Base-by-base conservation (phyloP, 2,888 invertebrate species). In the Ypsolopha scabrella region DNA sequence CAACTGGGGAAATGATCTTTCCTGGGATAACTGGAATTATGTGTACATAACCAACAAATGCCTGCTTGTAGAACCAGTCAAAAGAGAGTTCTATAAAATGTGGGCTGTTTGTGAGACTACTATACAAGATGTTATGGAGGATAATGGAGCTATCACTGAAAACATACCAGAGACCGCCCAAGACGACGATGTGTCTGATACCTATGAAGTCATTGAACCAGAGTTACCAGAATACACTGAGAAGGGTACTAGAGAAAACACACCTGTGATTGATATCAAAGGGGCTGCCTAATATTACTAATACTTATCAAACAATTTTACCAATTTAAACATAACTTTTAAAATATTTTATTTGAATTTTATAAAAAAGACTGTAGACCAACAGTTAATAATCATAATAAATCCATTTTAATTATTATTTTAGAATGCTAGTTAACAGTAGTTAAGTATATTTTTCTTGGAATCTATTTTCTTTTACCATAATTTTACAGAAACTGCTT, bases 1-100 rank as follows among this genome's bases (percentile, higher is more conserved):
- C 57, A 93, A 94, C 71, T 94, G 93, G 93, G 93, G 94, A 10
- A 80, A 88, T 62, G 88, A 90, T 64, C 92, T 90, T 39, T 88
- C 92, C 53, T 88, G 88, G 53, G 91, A 91, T 52, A 91, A 93
- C 68, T 90, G 88, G 80, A 94, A 94, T 68, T 91, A 92, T 62
- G 79, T 93, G 4, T 69, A 92, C 47, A 83, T 93, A 52, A 91
- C 91, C 14, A 89, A 87, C 63, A 86, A 90, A 54, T 54, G 60
- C 3, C 68, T 76, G n/a, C 63, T 91, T 47, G 90, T 92, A 0
- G 61, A 74, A 24, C 80, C 86, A 10, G 92, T 89, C 57, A 80
- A 69, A 58, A 70, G 57, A 0, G 89, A 91, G 64, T 93, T 93
- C 72, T 77, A 90, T 52, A 77, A 80, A 58, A 75, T 93, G 60